Conservation (phyloP, 1,140 invertebrate genomes). For the Daktulosphaira vitifoliae region DNA sequence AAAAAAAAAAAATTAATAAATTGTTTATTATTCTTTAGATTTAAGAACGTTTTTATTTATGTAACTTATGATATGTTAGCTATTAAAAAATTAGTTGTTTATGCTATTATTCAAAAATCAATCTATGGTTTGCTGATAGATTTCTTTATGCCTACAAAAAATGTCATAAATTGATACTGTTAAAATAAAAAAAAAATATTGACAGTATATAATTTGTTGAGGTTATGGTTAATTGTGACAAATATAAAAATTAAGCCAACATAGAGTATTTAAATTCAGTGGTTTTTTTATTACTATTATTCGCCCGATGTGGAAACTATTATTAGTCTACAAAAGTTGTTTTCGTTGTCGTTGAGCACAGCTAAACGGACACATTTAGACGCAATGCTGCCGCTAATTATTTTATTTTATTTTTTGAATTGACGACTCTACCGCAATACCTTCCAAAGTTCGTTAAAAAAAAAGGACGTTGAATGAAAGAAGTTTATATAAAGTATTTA, state of each 20-base stretch:
- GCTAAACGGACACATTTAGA: not conserved
- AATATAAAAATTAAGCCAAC: conserved; percentile 14
- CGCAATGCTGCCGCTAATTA: conserved; percentile 17
- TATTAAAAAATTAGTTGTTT: no score
- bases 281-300: conserved; percentile 18
- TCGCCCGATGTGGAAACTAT: conserved; percentile 14
- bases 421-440: not conserved
- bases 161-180: no score
- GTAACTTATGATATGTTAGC: no score
- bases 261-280: conserved; percentile 4
- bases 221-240: not conserved
- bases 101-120: no score
- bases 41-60: no score
- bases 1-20: no score
- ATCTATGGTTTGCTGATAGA: no score
- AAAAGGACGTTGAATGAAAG: not conserved
- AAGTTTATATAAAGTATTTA: no score
- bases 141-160: no score
- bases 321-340: conserved; percentile 30
- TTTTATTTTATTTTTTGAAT: conserved; percentile 6
- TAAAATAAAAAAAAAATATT: no score
- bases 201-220: no score
- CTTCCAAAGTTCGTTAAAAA: not conserved
- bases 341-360: conserved; percentile 1
- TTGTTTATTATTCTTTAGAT: no score